Evolutionary conservation across 2,888 invertebrate genomes (phyloP).

Genomic region (Epinotia brunnichana): DNA sequence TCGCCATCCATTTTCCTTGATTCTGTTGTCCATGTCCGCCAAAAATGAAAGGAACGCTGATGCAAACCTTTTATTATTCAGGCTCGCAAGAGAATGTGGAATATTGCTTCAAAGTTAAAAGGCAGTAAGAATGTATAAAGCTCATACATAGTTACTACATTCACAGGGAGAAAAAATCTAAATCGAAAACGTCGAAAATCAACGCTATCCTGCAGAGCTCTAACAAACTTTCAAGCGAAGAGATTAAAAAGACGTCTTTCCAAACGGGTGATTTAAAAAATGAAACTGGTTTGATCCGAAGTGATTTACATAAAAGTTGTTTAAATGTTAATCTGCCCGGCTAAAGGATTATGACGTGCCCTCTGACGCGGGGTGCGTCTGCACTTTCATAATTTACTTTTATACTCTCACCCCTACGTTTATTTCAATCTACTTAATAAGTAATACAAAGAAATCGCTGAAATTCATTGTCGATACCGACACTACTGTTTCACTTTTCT

Average conservation of each 20-base stretch:
- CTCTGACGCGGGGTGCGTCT: constrained; percentile 59
- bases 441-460: no score
- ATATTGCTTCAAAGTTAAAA: constrained; percentile 23
- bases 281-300: constrained; percentile 61
- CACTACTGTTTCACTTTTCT: no score
- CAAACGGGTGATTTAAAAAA: constrained; percentile 61
- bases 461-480: no score
- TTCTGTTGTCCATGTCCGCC: constrained; percentile 27
- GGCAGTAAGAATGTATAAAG: constrained; percentile 20
- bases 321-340: constrained; percentile 80
- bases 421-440: background rate
- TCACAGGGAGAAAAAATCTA: constrained; percentile 15
- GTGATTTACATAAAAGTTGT: constrained; percentile 82
- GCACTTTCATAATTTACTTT: constrained; percentile 61
- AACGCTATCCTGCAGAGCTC: constrained; percentile 18
- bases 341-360: constrained; percentile 72
- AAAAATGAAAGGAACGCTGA: constrained; percentile 37
- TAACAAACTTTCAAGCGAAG: constrained; percentile 42
- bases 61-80: constrained; percentile 36
- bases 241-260: constrained; percentile 45
- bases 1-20: constrained; percentile 36
- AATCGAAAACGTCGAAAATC: constrained; percentile 33
- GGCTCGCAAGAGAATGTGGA: constrained; percentile 31
- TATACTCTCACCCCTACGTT: constrained; percentile 32
- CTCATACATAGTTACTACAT: constrained; percentile 24